Conservation (phyloP, 2,888 invertebrate species). For the Orthosia gracilis region DNA sequence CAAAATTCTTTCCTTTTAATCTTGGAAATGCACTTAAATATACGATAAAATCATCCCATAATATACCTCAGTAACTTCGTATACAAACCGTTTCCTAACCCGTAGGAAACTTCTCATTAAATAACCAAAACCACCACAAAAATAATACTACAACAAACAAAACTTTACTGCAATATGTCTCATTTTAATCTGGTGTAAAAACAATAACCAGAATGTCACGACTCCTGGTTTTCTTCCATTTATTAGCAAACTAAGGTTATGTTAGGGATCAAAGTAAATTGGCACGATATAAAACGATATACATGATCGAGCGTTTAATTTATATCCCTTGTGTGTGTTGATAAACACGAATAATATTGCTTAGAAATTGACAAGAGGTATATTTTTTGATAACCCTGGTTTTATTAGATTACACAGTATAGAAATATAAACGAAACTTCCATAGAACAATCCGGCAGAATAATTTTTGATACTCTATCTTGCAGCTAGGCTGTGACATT, state of each 20-base stretch:
- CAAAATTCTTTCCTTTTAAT: slow-evolving; percentile 38
- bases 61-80: slow-evolving; percentile 43
- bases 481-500: slow-evolving; percentile 41
- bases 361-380: slow-evolving; percentile 68
- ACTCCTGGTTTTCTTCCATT: slow-evolving; percentile 19
- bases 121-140: slow-evolving; percentile 30
- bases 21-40: slow-evolving; percentile 55
- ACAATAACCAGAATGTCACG: neutral
- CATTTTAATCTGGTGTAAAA: slow-evolving; percentile 29
- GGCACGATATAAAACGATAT: too few species aligned
- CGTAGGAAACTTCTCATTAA: slow-evolving; percentile 52
- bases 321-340: slow-evolving; percentile 66
- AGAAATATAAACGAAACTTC: neutral
- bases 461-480: neutral
- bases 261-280: neutral
- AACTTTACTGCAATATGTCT: slow-evolving; percentile 15
- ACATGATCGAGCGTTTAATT: slow-evolving; percentile 67
- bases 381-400: slow-evolving; percentile 62
- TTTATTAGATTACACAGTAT: slow-evolving; percentile 58
- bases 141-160: neutral
- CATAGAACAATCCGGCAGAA: slow-evolving; percentile 29
- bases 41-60: slow-evolving; percentile 60
- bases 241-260: slow-evolving; percentile 20
- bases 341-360: slow-evolving; percentile 72
- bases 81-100: slow-evolving; percentile 41